A percentile compares a stretch with the other conserved stretches of the same genome.
Conservation (phyloP, 1,140 invertebrate species). For the Dendroctonus ponderosae region DNA sequence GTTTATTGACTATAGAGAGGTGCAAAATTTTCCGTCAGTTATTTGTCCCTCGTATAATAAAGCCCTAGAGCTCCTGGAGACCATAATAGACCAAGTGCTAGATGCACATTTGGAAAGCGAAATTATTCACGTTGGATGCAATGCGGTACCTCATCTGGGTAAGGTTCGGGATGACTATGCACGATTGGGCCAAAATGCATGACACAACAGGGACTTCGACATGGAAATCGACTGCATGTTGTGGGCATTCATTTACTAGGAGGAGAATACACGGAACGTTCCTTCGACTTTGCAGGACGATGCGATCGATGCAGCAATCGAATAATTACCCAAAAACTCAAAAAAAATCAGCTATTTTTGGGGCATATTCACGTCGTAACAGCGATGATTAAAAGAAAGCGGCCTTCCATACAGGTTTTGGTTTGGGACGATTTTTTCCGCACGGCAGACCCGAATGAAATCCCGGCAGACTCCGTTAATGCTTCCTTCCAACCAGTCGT, state of each 20-base stretch:
- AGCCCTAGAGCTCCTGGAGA: constrained; percentile 31
- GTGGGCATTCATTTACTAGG: neutral
- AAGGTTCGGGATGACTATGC: constrained; percentile 25
- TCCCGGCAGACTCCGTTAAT: too few relatives aligned
- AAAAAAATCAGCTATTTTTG: constrained; percentile 56
- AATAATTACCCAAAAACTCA: constrained; percentile 36
- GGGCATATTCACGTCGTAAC: constrained; percentile 67
- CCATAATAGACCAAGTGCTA: constrained; percentile 41
- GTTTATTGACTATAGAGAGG: constrained; percentile 76
- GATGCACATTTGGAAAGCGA: constrained; percentile 40
- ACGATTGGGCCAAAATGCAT: too few relatives aligned
- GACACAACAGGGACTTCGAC: neutral
- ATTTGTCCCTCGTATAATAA: constrained; percentile 56
- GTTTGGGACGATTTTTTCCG: constrained; percentile 96
- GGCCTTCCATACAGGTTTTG: constrained; percentile 58
- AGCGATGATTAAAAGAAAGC: constrained; percentile 61
- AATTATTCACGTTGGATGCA: constrained; percentile 74
- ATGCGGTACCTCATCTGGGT: constrained; percentile 81
- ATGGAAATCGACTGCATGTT: neutral
- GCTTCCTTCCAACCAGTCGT: constrained; percentile 75
- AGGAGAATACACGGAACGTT: too few relatives aligned
- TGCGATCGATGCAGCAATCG: constrained; percentile 64
- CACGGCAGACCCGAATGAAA: constrained; percentile 61
- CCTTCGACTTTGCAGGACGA: constrained; percentile 41
- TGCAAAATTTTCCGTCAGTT: constrained; percentile 72